phyloP scores from a whole-genome alignment of 2,113 vertebrate species.

The Varanus komodoensis region DNA sequence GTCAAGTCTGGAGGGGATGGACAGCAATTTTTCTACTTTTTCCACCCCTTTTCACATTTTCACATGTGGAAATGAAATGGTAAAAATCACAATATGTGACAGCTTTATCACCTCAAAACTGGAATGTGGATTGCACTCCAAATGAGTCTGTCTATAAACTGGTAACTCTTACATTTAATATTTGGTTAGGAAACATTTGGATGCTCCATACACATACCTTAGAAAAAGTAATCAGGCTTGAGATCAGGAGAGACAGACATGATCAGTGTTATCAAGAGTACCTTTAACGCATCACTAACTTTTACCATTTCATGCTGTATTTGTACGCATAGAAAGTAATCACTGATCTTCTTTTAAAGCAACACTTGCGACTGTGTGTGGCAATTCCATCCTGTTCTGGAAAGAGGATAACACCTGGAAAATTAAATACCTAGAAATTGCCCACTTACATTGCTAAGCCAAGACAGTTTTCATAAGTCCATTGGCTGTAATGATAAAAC shows the following conservation, averaged over 20 bases:
- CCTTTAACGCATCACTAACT: slow-evolving; percentile 7
- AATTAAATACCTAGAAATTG: not conserved
- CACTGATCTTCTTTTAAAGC: not conserved
- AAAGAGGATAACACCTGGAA: not conserved
- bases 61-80: not conserved
- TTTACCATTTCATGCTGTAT: not conserved
- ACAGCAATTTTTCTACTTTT: not conserved
- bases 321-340: not conserved
- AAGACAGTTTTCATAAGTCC: not conserved
- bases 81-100: not conserved
- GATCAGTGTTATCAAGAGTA: not conserved
- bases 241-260: not conserved
- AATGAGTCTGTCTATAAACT: not conserved
- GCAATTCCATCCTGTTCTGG: not conserved
- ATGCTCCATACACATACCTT: not conserved
- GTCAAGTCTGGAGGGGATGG: not conserved
- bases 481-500: slow-evolving; percentile 6
- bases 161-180: not conserved
- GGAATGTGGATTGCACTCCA: not conserved
- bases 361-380: slow-evolving; percentile 20
- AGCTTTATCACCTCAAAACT: not conserved
- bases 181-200: not conserved
- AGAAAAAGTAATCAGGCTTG: not conserved
- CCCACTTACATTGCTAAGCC: not conserved
- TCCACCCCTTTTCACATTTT: not conserved